Evolutionary conservation across 2,888 invertebrate genomes (phyloP), one percentile per base, ranked within the genome.

Genomic region (Sericinus montela): DNA sequence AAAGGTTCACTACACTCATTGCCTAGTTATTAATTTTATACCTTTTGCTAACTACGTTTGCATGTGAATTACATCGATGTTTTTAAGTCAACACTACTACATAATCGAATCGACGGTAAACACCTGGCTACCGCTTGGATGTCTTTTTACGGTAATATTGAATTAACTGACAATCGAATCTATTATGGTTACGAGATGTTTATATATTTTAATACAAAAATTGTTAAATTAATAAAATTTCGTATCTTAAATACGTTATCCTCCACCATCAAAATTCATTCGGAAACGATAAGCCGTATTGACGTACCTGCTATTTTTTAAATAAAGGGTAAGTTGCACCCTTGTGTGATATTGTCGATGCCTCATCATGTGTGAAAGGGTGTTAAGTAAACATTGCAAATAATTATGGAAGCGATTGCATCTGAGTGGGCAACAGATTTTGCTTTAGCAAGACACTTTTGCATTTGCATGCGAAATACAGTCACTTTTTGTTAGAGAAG

Each of bases 341-440:
- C 63, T 65, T 68, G 60, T 60, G 51, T 57, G 50, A 58, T 64
- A 72, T 86, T 88, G 85, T 88, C 64, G 63, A 69, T 73, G 69
- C 78, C 80, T 82, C 85, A 69, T 89, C 88, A 89, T 82, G 83
- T 84, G 85, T 84, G 81, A 88, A 89, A 88, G 89, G 89, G 89
- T 89, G 88, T 87, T 89, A 89, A 89, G 89, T 89, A 89, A 89
- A 89, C 89, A 89, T 89, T 88, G 89, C 85, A 84, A 85, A 89
- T 88, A 82, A 86, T 87, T 88, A 87, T 81, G 82, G 86, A 84
- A 75, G 75, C 80, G 82, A 85, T 82, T 79, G 81, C 80, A 86
- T 79, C 81, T 69, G 68, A 67, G 68, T 63, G 65, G 63, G 64
- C 69, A 58, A 62, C 62, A 67, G 81, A 82, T 83, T 65, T 66